Evolutionary conservation across 2,113 vertebrate genomes (phyloP).

Genomic region (Vulpes vulpes): DNA sequence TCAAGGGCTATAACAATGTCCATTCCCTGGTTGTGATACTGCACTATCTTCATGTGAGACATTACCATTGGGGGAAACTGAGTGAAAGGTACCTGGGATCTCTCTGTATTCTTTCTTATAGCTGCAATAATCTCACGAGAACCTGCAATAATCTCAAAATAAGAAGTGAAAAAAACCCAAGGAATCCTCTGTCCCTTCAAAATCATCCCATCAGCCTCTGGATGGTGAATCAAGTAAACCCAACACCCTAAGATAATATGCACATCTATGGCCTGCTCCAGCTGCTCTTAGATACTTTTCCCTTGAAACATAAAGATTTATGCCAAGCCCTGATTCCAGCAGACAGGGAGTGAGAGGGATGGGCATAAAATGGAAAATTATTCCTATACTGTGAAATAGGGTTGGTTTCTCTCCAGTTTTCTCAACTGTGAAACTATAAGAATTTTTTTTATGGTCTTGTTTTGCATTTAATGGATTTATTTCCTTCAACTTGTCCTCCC

Average conservation of each 20-base stretch:
- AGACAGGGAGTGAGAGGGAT: not conserved
- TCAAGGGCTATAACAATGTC: not conserved
- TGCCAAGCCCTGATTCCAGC: not conserved
- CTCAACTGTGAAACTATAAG: slow-evolving; percentile 11
- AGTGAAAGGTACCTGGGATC: not conserved
- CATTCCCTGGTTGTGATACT: not conserved
- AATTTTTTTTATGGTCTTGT: slow-evolving; percentile 31
- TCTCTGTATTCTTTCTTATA: slow-evolving; percentile 35
- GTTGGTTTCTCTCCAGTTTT: slow-evolving; percentile 50
- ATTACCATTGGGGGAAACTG: not conserved
- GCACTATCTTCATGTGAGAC: not conserved
- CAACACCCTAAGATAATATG: not conserved
- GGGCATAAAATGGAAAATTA: slow-evolving; percentile 15
- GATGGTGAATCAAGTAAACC: not conserved
- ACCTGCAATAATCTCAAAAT: not conserved
- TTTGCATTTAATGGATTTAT: slow-evolving; percentile 14
- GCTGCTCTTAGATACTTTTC: not conserved
- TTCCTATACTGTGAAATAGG: not conserved
- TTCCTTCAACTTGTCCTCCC: not conserved
- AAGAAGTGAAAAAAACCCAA: not conserved
- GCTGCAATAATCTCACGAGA: not conserved
- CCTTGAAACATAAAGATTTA: not conserved
- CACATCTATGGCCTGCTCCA: not conserved
- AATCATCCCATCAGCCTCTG: not conserved
- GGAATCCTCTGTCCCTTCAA: not conserved